Evolutionary conservation across 2,113 vertebrate genomes (phyloP).

Genomic region (Neodon shergylaensis): DNA sequence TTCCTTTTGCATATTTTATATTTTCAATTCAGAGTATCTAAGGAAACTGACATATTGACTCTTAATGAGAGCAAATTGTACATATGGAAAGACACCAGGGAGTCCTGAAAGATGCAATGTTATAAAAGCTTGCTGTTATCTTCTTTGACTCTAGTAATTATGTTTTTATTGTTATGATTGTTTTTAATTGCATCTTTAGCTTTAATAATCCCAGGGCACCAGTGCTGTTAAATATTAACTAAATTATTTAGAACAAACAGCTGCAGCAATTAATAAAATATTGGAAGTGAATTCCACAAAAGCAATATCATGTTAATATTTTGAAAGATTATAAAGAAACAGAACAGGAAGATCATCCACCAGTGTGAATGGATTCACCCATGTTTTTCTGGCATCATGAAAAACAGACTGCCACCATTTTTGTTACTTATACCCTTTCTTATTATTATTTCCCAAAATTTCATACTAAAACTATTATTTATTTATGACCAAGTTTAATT

Average conservation of each 20-base stretch:
- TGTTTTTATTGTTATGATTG: slow-evolving; percentile 41
- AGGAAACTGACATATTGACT: background rate
- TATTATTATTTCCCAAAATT: background rate
- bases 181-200: slow-evolving; percentile 52
- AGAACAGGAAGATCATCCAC: background rate
- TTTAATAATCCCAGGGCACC: slow-evolving; percentile 26
- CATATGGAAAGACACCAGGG: background rate
- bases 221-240: slow-evolving; percentile 55
- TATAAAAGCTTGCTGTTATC: background rate
- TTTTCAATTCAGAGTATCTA: background rate
- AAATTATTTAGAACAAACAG: slow-evolving; percentile 61
- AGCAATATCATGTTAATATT: background rate
- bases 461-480: background rate
- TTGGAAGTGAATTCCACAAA: background rate
- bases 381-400: background rate
- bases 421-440: background rate
- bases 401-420: background rate
- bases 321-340: background rate
- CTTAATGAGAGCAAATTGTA: background rate
- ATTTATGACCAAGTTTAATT: background rate
- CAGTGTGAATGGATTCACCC: background rate
- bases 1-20: background rate
- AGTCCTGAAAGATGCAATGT: background rate
- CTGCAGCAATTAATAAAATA: slow-evolving; percentile 57
- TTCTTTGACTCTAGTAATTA: slow-evolving; percentile 42